Evolutionary conservation across 2,113 vertebrate species (phyloP).

Genomic region (Pterocles burchelli): DNA sequence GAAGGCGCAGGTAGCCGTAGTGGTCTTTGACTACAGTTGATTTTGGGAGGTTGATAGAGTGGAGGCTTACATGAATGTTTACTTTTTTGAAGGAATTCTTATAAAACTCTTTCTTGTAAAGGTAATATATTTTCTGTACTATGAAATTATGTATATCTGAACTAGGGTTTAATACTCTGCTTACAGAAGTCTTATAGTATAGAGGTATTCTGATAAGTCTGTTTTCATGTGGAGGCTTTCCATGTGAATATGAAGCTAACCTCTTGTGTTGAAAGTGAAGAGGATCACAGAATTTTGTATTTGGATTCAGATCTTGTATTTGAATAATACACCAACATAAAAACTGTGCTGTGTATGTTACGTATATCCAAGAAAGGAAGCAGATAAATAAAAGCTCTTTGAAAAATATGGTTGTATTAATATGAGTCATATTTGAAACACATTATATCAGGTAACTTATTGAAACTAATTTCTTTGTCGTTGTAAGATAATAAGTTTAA

Average conservation of each 20-base stretch:
- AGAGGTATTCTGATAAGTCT: slow-evolving; percentile 22
- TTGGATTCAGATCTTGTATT: neutral
- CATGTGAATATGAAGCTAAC: slow-evolving; percentile 39
- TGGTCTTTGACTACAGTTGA: slow-evolving; percentile 7
- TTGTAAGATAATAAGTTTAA: neutral
- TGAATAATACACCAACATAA: slow-evolving; percentile 21
- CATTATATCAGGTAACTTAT: neutral
- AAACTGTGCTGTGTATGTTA: neutral
- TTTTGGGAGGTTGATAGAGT: neutral
- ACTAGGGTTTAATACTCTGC: slow-evolving; percentile 60
- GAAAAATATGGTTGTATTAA: neutral
- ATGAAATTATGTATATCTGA: slow-evolving; percentile 59
- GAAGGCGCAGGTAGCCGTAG: slow-evolving; percentile 58
- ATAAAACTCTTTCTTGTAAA: slow-evolving; percentile 74
- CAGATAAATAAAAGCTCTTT: slow-evolving; percentile 43
- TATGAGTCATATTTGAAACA: neutral
- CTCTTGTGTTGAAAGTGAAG: slow-evolving; percentile 40
- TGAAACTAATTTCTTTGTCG: neutral
- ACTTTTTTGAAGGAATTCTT: slow-evolving; percentile 74
- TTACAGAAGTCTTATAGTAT: slow-evolving; percentile 45
- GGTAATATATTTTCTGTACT: slow-evolving; percentile 77
- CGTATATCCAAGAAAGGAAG: neutral
- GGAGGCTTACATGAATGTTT: slow-evolving; percentile 48
- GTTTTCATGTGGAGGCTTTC: neutral
- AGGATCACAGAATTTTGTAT: slow-evolving; percentile 45